phyloP scores from a whole-genome alignment of 2,888 invertebrate species.

The Philereme vetulata region DNA sequence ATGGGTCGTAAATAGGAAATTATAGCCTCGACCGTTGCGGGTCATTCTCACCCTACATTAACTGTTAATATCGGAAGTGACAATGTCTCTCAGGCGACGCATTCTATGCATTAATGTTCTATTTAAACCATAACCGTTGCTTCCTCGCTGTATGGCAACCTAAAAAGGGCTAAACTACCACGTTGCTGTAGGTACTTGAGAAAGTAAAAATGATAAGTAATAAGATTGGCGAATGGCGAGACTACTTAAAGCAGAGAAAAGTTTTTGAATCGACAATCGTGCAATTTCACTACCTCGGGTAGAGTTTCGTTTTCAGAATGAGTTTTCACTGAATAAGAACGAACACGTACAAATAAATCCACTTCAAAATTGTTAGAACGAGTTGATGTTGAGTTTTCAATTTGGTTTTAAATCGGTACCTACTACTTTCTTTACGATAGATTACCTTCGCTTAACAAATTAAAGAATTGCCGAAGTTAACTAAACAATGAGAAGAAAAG shows the following conservation, averaged over 20 bases:
- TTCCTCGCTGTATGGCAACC: too few species aligned
- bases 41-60: conserved; percentile 59
- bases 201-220: too few species aligned
- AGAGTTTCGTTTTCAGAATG: conserved; percentile 33
- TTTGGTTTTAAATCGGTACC: conserved; percentile 33
- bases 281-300: conserved; percentile 30
- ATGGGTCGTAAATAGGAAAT: conserved; percentile 73
- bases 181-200: too few species aligned
- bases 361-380: conserved; percentile 29
- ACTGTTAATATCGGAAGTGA: conserved; percentile 47
- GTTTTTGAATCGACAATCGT: conserved; percentile 24
- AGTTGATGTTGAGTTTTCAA: conserved; percentile 35
- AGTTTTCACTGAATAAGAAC: conserved; percentile 35
- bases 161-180: too few species aligned
- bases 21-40: conserved; percentile 56
- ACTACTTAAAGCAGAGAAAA: conserved; percentile 17
- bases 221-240: too few species aligned
- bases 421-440: conserved; percentile 4
- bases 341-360: conserved; percentile 37
- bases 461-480: conserved; percentile 36
- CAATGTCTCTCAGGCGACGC: conserved; percentile 21
- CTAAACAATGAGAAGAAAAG: conserved; percentile 47
- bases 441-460: conserved; percentile 12
- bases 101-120: not conserved
- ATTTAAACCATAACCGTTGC: too few species aligned